Evolutionary conservation across 1,140 invertebrate species (phyloP).

Genomic region (Solen grandis): DNA sequence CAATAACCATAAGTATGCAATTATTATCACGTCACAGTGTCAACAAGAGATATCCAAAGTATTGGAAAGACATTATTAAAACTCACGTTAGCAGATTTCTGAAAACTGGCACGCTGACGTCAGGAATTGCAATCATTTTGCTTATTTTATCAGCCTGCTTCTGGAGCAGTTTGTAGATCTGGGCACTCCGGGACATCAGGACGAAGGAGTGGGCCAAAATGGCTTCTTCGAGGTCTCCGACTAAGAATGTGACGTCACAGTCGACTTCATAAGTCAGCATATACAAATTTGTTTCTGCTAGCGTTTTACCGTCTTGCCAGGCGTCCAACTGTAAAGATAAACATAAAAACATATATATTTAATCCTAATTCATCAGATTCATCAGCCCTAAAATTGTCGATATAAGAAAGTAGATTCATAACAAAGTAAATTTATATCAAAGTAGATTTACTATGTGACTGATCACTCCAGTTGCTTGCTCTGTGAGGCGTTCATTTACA

Average conservation of each 20-base stretch:
- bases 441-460: too few species aligned
- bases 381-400: too few species aligned
- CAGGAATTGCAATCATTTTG: conserved; percentile 18
- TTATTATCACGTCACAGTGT: too few species aligned
- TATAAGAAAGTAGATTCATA: too few species aligned
- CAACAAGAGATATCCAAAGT: too few species aligned
- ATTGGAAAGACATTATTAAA: too few species aligned
- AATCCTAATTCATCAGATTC: too few species aligned
- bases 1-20: too few species aligned
- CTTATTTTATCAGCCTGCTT: not conserved
- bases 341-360: too few species aligned
- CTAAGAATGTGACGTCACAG: conserved; percentile 57
- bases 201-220: conserved; percentile 53
- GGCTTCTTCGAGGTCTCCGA: conserved; percentile 18
- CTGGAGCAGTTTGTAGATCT: conserved; percentile 46
- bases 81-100: conserved; percentile 20
- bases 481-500: too few species aligned
- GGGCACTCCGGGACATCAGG: conserved; percentile 46
- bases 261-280: conserved; percentile 48
- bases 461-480: too few species aligned
- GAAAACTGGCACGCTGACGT: not conserved
- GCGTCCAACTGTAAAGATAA: not conserved
- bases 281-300: conserved; percentile 43
- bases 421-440: too few species aligned
- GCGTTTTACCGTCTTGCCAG: conserved; percentile 48